Base-by-base conservation (phyloP, 2,113 vertebrate genomes). In the Leucoraja erinaceus region DNA sequence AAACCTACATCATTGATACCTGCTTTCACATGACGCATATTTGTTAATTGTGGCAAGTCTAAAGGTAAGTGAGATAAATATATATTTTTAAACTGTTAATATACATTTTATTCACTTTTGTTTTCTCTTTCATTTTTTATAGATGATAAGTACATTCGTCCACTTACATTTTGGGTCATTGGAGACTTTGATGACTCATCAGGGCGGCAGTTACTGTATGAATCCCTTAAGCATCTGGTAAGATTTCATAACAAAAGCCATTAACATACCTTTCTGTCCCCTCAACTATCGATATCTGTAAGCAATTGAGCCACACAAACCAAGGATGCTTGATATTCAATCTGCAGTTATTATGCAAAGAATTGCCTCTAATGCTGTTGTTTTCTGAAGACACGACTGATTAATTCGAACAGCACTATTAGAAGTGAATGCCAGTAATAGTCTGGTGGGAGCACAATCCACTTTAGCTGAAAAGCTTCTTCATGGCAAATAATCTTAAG, bases 91-190 rank as follows among this genome's bases (percentile, higher is more conserved):
- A 91, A 72, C 2, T 88, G 11, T 66, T 28, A 38, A 47, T 47
- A 47, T 74, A 38, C 20, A 28, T 47, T 25, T 14, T 91, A 38
- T 91, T 91, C 22, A 28, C 14, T 74, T 47, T 93, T 63, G 11
- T 78, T 66, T 91, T 33, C 66, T 61, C 94, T 93, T 95, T 94
- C 33, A 8, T 94, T 93, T 94, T 93, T 90, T 95, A 78, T 95
- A 99, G 99, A 99, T 94, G 98, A 99, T 93, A 97, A 97, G 94
- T 97, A 97, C 95, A 96, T 99, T 95, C 98, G 98, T 94, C 98
- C 99, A 0, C 97, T 99, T 94, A 99, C 99, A 22, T 99, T 99
- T 94, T 99, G 99, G 99, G 97, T 99, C 93, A 98, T 99, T 91
- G 99, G 98, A 92, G 98, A 99, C 95, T 99, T 99, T 94, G 98